Evolutionary conservation across 92 coral and sea anemone species (phyloP), one percentile per base, ranked within the genome.

Genomic region (Bergia sp.): DNA sequence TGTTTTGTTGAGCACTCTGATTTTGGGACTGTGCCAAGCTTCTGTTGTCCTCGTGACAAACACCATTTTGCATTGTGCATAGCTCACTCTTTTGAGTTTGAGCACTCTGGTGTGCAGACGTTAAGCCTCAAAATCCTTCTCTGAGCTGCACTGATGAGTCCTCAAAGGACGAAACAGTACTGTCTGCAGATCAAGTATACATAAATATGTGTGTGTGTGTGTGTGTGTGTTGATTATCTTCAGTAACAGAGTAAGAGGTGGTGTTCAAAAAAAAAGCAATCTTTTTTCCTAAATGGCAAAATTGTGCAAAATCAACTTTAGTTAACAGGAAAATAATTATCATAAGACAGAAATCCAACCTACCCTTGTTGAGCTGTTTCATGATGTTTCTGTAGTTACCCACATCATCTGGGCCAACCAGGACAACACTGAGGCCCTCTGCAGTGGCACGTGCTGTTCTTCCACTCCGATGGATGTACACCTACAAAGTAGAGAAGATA

Each of bases 391-490:
- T 94, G 91, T 97, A 97, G 45, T 96, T 91, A 6, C 92, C 90
- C 69, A 96, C 84, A 77, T 97, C 99, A 42, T 94, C 97, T 16
- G 98, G 99, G 23, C 97, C 93, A 66, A 97, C 93, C 1, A 97
- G 89, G 9, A 97, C 92, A 74, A 97, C 96, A 85, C 99, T 97
- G 67, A 97, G 89, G 7, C 99, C 99, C 86, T 97, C 97, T 75
- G 92, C 91, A 36, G 89, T 80, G 1, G 94, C 96, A 76, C 99
- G 93, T 7, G 99, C 98, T 66, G 99, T 97, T 12, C 99, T 95
- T 1, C 99, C 99, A 81, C 98, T 97, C 10, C 99, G 90, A 64
- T 97, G 99, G n/a, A 97, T 93, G 67, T 97, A 97, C 36, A 96
- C 90, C 99, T 96, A 67, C 0, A 81, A 82, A 1, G 7, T 3